Percentiles rank a stretch among this genome's conserved stretches.
phyloP scores from a whole-genome alignment of 2,113 vertebrate genomes.

The Dipodomys stephensi region DNA sequence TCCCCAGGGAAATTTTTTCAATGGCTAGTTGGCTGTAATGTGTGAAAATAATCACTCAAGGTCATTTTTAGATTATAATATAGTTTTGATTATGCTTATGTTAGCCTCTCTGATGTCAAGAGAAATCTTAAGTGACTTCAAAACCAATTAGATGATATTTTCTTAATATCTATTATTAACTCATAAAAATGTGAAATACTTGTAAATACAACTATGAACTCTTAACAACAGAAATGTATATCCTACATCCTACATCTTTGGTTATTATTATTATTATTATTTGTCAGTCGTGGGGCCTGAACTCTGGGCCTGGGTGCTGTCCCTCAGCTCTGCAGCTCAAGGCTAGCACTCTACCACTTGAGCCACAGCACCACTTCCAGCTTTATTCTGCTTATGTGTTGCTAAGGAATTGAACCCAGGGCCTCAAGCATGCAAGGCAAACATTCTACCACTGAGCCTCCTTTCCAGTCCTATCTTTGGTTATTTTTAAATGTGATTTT shows the following conservation, averaged over 20 bases:
- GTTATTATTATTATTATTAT: no score
- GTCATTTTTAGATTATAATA: slow-evolving; percentile 50
- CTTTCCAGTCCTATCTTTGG: no score
- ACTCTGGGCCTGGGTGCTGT: no score
- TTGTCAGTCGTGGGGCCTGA: no score
- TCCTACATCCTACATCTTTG: not conserved
- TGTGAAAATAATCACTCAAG: slow-evolving; percentile 55
- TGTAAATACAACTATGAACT: not conserved
- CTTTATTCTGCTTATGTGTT: no score
- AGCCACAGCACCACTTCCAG: no score
- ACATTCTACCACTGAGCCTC: no score
- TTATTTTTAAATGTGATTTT: no score
- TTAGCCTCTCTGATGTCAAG: slow-evolving; percentile 12
- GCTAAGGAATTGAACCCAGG: no score
- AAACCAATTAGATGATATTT: not conserved
- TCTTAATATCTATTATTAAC: not conserved
- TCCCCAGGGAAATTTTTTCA: slow-evolving; percentile 44
- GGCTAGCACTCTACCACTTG: no score
- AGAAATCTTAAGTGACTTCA: not conserved
- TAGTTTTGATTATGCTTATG: not conserved
- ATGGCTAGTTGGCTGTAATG: slow-evolving; percentile 31
- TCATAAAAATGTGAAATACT: not conserved
- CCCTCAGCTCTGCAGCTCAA: no score
- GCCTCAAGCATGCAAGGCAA: no score
- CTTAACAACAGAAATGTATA: not conserved